Evolutionary conservation across 2,888 invertebrate genomes (phyloP).

Genomic region (Zonitis immaculata): DNA sequence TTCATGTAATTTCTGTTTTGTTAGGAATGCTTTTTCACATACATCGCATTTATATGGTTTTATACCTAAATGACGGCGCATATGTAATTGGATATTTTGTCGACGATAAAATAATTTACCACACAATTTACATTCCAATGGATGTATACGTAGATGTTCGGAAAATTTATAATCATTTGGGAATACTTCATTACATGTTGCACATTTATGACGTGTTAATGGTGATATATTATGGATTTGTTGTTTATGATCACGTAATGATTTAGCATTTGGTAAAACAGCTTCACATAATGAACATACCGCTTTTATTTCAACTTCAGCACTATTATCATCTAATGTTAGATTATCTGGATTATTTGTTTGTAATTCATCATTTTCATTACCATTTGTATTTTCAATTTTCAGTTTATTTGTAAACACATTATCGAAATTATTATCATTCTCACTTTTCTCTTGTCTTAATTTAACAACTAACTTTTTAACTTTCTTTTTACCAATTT

Average conservation of each 20-base stretch:
- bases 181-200: conserved; percentile 64
- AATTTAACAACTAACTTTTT: conserved; percentile 41
- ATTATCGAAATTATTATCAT: conserved; percentile 46
- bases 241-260: conserved; percentile 49
- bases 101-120: conserved; percentile 71
- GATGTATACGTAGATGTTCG: conserved; percentile 72
- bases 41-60: conserved; percentile 65
- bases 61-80: conserved; percentile 73
- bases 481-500: conserved; percentile 37
- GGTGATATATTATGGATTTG: conserved; percentile 50
- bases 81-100: conserved; percentile 70
- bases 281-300: conserved; percentile 39
- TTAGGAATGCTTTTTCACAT: conserved; percentile 78
- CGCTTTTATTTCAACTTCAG: conserved; percentile 25
- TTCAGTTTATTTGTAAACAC: conserved; percentile 44
- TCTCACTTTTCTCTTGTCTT: conserved; percentile 34
- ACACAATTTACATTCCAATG: conserved; percentile 76
- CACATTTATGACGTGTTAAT: conserved; percentile 49
- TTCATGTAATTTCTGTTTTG: conserved; percentile 75
- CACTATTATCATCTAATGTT: conserved; percentile 21
- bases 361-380: conserved; percentile 27
- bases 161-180: conserved; percentile 64
- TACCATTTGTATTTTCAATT: conserved; percentile 27
- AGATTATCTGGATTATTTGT: background rate
- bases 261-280: conserved; percentile 33